Evolutionary conservation across 2,113 vertebrate species (phyloP).

Genomic region (Actenoides hombroni): DNA sequence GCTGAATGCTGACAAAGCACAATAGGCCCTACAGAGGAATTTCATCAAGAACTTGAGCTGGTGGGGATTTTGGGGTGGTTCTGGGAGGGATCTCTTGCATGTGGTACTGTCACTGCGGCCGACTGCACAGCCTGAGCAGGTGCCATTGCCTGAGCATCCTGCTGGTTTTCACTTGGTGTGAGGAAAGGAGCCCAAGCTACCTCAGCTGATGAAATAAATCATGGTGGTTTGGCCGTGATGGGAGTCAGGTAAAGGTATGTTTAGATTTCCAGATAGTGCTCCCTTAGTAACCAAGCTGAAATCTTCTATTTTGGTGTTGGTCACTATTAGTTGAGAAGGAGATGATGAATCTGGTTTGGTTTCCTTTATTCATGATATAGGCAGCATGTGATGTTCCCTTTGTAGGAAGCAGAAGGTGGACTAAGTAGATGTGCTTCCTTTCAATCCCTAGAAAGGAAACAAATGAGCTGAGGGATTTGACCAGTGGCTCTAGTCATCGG

Average conservation of each 20-base stretch:
- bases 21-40: background rate
- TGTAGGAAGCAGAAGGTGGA: background rate
- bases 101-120: background rate
- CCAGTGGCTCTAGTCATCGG: background rate
- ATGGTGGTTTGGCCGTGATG: background rate
- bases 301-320: background rate
- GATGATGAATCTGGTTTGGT: background rate
- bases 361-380: background rate
- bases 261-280: background rate
- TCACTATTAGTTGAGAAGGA: background rate
- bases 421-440: background rate
- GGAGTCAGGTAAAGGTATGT: background rate
- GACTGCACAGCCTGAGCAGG: background rate
- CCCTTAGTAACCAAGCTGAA: background rate
- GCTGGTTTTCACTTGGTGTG: background rate
- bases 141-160: background rate
- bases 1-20: background rate
- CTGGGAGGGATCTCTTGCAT: background rate
- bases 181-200: background rate
- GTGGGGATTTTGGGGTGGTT: accelerated
- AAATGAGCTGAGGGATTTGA: background rate
- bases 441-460: constrained; percentile 19
- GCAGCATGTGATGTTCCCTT: background rate
- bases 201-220: background rate
- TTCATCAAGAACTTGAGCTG: background rate